Evolutionary conservation across 2,888 invertebrate genomes (phyloP).

Genomic region (Eupithecia subfuscata): DNA sequence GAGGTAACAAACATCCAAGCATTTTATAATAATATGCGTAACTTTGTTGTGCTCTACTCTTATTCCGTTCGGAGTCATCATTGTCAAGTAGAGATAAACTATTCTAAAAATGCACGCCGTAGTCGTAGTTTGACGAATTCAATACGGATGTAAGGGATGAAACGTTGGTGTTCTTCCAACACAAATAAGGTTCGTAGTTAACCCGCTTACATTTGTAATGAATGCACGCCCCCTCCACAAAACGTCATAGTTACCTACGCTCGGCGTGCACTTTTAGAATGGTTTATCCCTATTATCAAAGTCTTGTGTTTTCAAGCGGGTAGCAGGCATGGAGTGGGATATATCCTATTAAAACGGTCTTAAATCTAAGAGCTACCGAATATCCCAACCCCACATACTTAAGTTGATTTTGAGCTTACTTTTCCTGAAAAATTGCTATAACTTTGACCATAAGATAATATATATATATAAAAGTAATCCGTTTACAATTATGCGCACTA

Average conservation of each 20-base stretch:
- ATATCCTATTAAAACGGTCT: not conserved
- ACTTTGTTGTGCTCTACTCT: not conserved
- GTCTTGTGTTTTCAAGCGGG: not conserved
- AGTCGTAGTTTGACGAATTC: too few species aligned
- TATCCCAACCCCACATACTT: too few species aligned
- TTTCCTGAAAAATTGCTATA: not conserved
- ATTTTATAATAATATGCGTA: not conserved
- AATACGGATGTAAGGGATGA: too few species aligned
- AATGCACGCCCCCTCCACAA: too few species aligned
- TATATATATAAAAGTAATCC: not conserved
- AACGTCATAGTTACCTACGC: too few species aligned
- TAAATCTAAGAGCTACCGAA: not conserved
- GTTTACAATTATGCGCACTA: not conserved
- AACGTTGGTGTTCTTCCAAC: too few species aligned
- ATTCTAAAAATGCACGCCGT: too few species aligned
- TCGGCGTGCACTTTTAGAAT: too few species aligned
- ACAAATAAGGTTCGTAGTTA: too few species aligned
- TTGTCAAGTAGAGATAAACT: too few species aligned
- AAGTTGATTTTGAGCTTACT: not conserved
- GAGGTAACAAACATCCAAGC: not conserved
- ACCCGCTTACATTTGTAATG: too few species aligned
- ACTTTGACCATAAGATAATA: not conserved
- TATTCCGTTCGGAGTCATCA: not conserved
- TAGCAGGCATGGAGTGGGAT: not conserved
- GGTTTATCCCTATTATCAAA: not conserved